Base-by-base conservation (phyloP, 2,113 vertebrate genomes). In the Geococcyx californianus region DNA sequence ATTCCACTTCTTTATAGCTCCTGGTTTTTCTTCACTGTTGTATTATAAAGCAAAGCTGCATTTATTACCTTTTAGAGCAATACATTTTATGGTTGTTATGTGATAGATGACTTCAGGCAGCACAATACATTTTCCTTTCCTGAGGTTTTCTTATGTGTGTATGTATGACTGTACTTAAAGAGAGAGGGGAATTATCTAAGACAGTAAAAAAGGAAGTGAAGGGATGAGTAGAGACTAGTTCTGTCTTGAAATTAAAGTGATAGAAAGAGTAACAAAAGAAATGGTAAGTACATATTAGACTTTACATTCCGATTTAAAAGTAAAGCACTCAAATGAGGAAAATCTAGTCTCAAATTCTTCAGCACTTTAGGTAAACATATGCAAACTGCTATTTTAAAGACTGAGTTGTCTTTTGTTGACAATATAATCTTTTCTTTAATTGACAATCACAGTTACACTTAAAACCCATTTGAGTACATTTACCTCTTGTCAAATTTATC, bases 391-490 rank as follows among this genome's bases (percentile, higher is more conserved):
- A 67, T 94, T 94, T 95, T 10, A 66, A 79, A 26, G 82, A 49
- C 42, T 81, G 63, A 2, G 70, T 76, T 86, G 51, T 83, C 94
- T 96, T 96, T 77, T 88, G 87, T 79, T 95, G 95, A 86, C 94
- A 84, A 33, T 55, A 38, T 83, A 86, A 91, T 93, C 85, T 83
- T 74, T 59, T 45, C 90, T 95, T 90, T 88, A 95, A 94, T 94
- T 95, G 94, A 93, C 87, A 96, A 80, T 94, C 90, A 63, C 62
- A 82, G 45, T 86, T 84, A 67, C 36, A 72, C 73, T 90, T 93
- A 54, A 86, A 26, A 7, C 16, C 29, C 0, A 0, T 69, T 44
- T 40, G 42, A 88, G 38, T 60, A 74, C 36, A 3, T 60, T 94
- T 95, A 88, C 67, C 80, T 95, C 75, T 84, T 44, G 63, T 75